A percentile compares a stretch with the other conserved stretches of the same genome.
Evolutionary conservation across 2,888 invertebrate species (phyloP).

Genomic region (Dilophus febrilis): DNA sequence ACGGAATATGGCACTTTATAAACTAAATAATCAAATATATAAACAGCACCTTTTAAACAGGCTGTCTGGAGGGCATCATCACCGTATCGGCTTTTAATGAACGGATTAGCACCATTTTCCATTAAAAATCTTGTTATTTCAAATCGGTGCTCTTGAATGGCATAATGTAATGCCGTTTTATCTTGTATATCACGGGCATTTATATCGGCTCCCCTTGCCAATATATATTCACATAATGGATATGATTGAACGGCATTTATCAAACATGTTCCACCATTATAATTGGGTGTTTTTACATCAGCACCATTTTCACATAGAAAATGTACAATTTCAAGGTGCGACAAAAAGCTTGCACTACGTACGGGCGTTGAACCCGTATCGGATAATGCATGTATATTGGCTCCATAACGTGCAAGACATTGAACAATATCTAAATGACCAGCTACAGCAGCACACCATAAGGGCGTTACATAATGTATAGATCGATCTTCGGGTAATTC

Average conservation of each 20-base stretch:
- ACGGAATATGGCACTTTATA: constrained; percentile 41
- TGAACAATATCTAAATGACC: constrained; percentile 63
- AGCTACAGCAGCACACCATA: constrained; percentile 85
- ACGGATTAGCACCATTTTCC: constrained; percentile 62
- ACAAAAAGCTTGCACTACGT: constrained; percentile 85
- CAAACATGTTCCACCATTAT: constrained; percentile 83
- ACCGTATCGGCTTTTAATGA: constrained; percentile 57
- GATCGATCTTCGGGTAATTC: constrained; percentile 66
- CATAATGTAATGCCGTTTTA: constrained; percentile 85
- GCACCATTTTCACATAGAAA: constrained; percentile 62
- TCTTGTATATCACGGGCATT: constrained; percentile 79
- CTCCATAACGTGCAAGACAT: constrained; percentile 60
- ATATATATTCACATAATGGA: constrained; percentile 59
- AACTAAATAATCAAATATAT: constrained; percentile 53
- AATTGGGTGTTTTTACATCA: constrained; percentile 69
- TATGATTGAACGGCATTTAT: constrained; percentile 85
- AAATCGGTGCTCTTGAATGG: constrained; percentile 67
- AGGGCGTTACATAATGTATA: constrained; percentile 63
- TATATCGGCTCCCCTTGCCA: constrained; percentile 63
- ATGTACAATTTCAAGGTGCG: constrained; percentile 61
- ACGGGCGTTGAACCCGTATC: constrained; percentile 82
- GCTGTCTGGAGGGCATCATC: constrained; percentile 83
- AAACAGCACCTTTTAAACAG: constrained; percentile 59
- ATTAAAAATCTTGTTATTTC: constrained; percentile 71
- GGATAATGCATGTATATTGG: constrained; percentile 70